phyloP scores from a whole-genome alignment of 2,888 invertebrate genomes.

The Andrena camellia region DNA sequence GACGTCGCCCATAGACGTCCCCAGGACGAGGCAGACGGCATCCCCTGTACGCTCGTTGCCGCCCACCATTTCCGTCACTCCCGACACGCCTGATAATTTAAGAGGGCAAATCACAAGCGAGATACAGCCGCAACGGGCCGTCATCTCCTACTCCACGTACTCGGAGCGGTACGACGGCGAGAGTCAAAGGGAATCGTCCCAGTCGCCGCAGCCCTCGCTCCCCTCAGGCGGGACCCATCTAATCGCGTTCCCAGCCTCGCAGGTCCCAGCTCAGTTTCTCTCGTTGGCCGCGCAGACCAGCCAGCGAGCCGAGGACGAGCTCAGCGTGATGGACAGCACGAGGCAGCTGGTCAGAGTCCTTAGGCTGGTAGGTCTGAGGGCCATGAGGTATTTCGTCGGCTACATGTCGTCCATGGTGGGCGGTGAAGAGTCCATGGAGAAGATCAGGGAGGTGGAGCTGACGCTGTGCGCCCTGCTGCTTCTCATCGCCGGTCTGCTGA shows the following conservation, averaged over 20 bases:
- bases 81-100: constrained; percentile 75
- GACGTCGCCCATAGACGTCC: constrained; percentile 67
- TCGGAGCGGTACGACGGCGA: constrained; percentile 51
- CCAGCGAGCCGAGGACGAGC: constrained; percentile 75
- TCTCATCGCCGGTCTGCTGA: constrained; percentile 91
- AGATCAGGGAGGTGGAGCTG: constrained; percentile 90
- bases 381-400: constrained; percentile 90
- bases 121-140: constrained; percentile 78
- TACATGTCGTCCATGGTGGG: constrained; percentile 88
- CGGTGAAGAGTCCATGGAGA: constrained; percentile 86
- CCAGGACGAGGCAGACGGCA: constrained; percentile 78
- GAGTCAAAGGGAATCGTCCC: constrained; percentile 65
- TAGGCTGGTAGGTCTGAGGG: constrained; percentile 88
- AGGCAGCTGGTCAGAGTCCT: constrained; percentile 90
- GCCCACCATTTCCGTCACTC: constrained; percentile 82
- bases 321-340: constrained; percentile 89
- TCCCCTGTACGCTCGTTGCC: constrained; percentile 82
- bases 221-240: constrained; percentile 71
- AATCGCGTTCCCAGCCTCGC: constrained; percentile 78
- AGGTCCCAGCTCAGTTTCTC: constrained; percentile 78
- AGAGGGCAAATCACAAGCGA: constrained; percentile 42
- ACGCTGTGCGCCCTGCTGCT: constrained; percentile 92
- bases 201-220: constrained; percentile 61
- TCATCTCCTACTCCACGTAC: constrained; percentile 82
- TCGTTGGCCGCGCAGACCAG: constrained; percentile 56